These are phyloP conservation scores for Luscinia luscinia DNA, from an alignment of 2,797 vertebrate species.

Conservation along the genomic window DNA sequence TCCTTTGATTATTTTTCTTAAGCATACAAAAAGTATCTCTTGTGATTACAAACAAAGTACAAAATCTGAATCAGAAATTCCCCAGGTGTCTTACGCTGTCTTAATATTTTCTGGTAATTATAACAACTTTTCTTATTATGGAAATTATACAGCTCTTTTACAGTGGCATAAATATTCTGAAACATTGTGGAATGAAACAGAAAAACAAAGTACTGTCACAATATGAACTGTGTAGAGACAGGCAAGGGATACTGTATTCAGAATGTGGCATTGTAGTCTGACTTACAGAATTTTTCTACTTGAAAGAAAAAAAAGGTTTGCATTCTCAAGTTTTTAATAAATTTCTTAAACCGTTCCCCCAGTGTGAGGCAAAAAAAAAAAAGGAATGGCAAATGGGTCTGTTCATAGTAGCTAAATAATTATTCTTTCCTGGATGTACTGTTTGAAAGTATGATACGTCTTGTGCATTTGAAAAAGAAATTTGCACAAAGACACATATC, in stretches of 20 bases:
- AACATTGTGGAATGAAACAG: constrained; percentile 62
- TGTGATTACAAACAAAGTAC: constrained; percentile 57
- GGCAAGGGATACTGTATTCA: background rate
- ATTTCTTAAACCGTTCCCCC: background rate
- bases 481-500: background rate
- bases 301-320: background rate
- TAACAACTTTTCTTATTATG: constrained; percentile 64
- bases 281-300: background rate
- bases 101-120: constrained; percentile 71
- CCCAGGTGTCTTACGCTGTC: constrained; percentile 47
- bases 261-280: constrained; percentile 29
- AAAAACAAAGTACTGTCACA: constrained; percentile 40
- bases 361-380: background rate
- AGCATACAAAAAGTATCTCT: constrained; percentile 1
- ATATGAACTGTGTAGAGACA: constrained; percentile 26
- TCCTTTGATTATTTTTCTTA: constrained; percentile 42
- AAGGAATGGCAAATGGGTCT: background rate
- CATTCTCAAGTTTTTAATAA: background rate
- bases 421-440: background rate
- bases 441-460: background rate
- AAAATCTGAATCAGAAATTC: constrained; percentile 68
- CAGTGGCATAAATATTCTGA: constrained; percentile 69
- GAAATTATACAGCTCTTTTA: constrained; percentile 64
- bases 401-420: background rate
- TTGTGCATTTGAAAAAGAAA: background rate